Evolutionary conservation across 2,888 invertebrate genomes (phyloP), one percentile per base, ranked within the genome.

Genomic region (Synergus itoensis): DNA sequence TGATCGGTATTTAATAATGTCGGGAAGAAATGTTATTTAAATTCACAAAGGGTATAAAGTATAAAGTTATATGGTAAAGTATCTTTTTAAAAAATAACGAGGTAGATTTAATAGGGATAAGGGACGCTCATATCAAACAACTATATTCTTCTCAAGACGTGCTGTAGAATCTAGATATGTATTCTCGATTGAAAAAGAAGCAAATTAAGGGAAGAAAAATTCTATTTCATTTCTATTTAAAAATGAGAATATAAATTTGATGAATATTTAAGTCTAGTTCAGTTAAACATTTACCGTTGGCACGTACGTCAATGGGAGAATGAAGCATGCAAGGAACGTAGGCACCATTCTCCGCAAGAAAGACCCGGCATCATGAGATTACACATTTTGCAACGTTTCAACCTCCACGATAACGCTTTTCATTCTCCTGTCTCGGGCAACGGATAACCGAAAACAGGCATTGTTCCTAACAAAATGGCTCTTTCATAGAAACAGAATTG

Each of bases 401-500:
- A 73, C 48, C 36, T 53, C 36, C 16, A n/a, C 18, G 36, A 73
- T 73, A 73, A 73, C 73, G 73, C 53, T 73, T 53, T 73, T 73
- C 73, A 57, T 73, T 73, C 73, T 73, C 53, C 73, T 73, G 73
- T 73, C 73, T 57, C 53, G 53, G 36, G 53, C 53, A 57, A 40
- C n/a, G 73, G 48, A 73, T 73, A 73, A 57, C 73, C 53, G 48
- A 73, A 73, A 73, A 73, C 73, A 73, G 9, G 73, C 73, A 73
- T 73, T 73, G 73, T 73, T 73, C 73, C 73, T 57, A 40, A 53
- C n/a, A 73, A 73, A 73, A 73, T 73, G 40, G 53, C n/a, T 53
- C 73, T 73, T 73, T 73, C 73, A 73, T 73, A 36, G 53, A 40
- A 73, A 73, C 53, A 28, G 73, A 73, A 73, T 57, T 53, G 73